Base-by-base conservation (phyloP, 2,797 vertebrate genomes). In the Aeoliscus strigatus region DNA sequence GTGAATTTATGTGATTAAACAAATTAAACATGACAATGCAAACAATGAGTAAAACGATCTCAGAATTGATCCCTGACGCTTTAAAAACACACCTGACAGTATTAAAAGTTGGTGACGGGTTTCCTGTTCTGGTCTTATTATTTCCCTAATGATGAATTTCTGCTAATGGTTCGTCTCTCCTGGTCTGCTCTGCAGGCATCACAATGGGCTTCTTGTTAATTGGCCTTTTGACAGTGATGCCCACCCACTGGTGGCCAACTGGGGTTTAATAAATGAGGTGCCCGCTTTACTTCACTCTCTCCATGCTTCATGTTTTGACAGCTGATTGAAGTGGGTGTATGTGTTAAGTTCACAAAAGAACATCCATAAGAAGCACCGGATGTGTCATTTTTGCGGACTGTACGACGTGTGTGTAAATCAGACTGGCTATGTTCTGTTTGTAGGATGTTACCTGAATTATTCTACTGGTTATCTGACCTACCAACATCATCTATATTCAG, bases 151-250 rank as follows among this genome's bases (percentile, higher is more conserved):
- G 77, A 83, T 80, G 76, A 79, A 79, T 80, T 65, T 58, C 62
- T 58, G 56, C 70, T 77, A 78, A 81, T 77, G 67, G 79, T 43
- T 44, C 32, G 57, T 61, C 60, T 70, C 66, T 74, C 58, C 50
- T 57, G 77, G 27, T 60, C 48, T 53, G 69, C 65, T 56, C 75
- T 24, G 44, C 14, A 53, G 49, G 48, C 51, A 65, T 80, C 77
- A 75, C 83, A 63, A 79, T 75, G 70, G 76, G 75, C 67, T 77
- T 51, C 77, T 78, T 74, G 78, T 83, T 86, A 88, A 88, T 85
- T 88, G 85, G 81, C 82, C 80, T 72, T 83, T 81, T 80, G 84
- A 86, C 81, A 79, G 76, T 69, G 79, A 81, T 71, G 78, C 81
- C 79, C 82, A 84, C 81, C 81, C 85, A 76, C 72, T 9, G 63